Percentiles rank a stretch among this genome's conserved stretches.
Conservation (phyloP, 1,140 invertebrate species). For the Drosophila virilis region DNA sequence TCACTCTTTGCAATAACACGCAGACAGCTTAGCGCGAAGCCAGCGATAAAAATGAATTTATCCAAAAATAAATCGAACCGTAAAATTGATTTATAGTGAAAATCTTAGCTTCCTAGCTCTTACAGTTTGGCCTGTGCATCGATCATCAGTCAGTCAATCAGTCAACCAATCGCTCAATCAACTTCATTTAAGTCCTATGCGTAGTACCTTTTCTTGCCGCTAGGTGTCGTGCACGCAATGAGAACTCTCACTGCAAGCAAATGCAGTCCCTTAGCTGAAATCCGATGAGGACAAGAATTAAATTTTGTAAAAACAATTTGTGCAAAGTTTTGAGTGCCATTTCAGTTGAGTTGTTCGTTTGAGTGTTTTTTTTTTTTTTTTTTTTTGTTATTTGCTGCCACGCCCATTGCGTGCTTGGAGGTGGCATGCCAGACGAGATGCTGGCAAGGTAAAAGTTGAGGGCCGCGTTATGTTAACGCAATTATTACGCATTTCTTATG, state of each 20-base stretch:
- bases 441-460: constrained; percentile 23
- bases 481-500: constrained; percentile 83
- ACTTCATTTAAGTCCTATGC: neutral
- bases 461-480: constrained; percentile 75
- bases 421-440: neutral
- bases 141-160: no score
- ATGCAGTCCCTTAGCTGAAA: constrained; percentile 10
- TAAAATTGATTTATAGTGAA: no score
- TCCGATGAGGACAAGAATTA: constrained; percentile 39
- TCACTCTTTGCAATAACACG: no score
- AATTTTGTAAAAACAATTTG: constrained; percentile 63
- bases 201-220: neutral
- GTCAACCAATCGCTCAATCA: no score
- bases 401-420: constrained; percentile 37
- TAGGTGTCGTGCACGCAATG: neutral
- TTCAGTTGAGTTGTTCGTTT: constrained; percentile 19
- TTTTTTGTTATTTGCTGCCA: constrained; percentile 26
- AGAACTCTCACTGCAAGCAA: neutral
- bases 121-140: no score
- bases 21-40: no score
- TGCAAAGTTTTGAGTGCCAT: constrained; percentile 33
- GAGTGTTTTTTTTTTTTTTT: constrained; percentile 38
- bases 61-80: no score
- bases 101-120: no score
- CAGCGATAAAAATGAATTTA: no score